Evolutionary conservation across 2,888 invertebrate genomes (phyloP).

Genomic region (Trichopria drosophilae): DNA sequence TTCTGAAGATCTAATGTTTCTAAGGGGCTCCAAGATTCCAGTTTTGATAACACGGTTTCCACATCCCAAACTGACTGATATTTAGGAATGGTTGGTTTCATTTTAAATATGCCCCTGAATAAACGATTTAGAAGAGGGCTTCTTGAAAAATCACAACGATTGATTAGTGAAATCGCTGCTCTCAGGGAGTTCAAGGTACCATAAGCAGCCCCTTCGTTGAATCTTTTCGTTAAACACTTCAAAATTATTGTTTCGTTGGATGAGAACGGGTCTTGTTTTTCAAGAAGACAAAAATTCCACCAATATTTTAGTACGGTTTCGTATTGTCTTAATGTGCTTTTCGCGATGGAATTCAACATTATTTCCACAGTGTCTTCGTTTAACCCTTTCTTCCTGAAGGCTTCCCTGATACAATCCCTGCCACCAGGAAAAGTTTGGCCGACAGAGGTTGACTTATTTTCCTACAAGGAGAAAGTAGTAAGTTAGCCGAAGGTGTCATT

Average conservation of each 20-base stretch:
- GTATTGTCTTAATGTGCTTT: not conserved
- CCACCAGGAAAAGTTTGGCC: constrained; percentile 15
- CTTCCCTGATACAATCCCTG: not conserved
- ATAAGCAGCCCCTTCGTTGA: not conserved
- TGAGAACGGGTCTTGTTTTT: not conserved
- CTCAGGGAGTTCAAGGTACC: not conserved
- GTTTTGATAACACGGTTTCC: not conserved
- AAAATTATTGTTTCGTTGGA: not conserved
- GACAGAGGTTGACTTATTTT: constrained; percentile 28
- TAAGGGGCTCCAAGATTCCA: constrained; percentile 2
- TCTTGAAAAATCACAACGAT: not conserved
- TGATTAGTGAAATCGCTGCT: not conserved
- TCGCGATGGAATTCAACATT: not conserved
- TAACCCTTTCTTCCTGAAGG: not conserved
- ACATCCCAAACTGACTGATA: constrained; percentile 41
- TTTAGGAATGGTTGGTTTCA: constrained; percentile 28
- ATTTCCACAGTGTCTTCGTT: not conserved
- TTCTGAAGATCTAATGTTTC: constrained; percentile 1
- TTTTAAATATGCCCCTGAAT: not conserved
- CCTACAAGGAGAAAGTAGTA: constrained; percentile 34
- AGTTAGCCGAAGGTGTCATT: constrained; percentile 19
- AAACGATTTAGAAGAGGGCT: not conserved
- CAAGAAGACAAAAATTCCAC: not conserved
- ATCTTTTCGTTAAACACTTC: not conserved
- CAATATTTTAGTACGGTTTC: not conserved